Percentiles rank a stretch among this genome's conserved stretches.
Conservation (phyloP, 2,888 invertebrate genomes). For the Lasius platythorax region DNA sequence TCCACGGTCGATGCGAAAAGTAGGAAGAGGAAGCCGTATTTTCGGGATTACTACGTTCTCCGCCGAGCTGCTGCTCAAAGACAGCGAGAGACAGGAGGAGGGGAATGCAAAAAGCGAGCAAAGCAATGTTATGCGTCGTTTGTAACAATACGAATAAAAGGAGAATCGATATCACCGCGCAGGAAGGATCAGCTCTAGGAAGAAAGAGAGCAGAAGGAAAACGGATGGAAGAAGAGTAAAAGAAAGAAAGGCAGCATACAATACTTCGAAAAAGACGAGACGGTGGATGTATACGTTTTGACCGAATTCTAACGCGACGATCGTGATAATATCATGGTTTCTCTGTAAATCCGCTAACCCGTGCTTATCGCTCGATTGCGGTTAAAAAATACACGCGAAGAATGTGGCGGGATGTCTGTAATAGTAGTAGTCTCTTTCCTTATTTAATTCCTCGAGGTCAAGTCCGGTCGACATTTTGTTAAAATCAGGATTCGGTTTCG, state of each 20-base stretch:
- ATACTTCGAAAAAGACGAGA: background rate
- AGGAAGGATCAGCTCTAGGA: conserved; percentile 1
- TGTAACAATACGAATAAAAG: conserved; percentile 27
- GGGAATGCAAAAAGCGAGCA: conserved; percentile 35
- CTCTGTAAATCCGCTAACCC: conserved; percentile 46
- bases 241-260: background rate
- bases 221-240: background rate
- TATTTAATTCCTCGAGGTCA: conserved; percentile 40
- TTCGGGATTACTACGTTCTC: conserved; percentile 49
- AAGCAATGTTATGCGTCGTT: conserved; percentile 24
- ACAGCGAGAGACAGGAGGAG: conserved; percentile 18
- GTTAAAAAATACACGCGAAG: conserved; percentile 34
- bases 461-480: background rate
- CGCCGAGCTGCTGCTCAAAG: conserved; percentile 32
- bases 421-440: background rate
- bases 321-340: conserved; percentile 50
- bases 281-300: conserved; percentile 25
- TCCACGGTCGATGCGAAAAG: conserved; percentile 17
- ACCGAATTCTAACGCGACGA: conserved; percentile 34
- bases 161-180: conserved; percentile 33
- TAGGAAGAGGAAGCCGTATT: conserved; percentile 24
- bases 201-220: background rate
- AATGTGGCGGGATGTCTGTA: background rate
- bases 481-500: background rate
- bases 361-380: conserved; percentile 44